Percentiles rank a stretch among this genome's conserved stretches.
Conservation (phyloP, 2,113 vertebrate species). For the Danio rerio region GRCz12tu NC_133190.1:29560501-29561000, state of each 20-base stretch:
- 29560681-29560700: slow-evolving; percentile 34
- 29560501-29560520: not conserved
- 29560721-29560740: slow-evolving; percentile 38
- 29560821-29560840: slow-evolving; percentile 65
- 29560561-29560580: slow-evolving; percentile 10
- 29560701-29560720: slow-evolving; percentile 23
- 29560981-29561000: slow-evolving; percentile 43
- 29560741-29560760: slow-evolving; percentile 43
- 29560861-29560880: slow-evolving; percentile 72
- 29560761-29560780: slow-evolving; percentile 41
- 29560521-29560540: slow-evolving; percentile 2
- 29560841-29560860: slow-evolving; percentile 78
- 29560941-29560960: slow-evolving; percentile 8
- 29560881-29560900: slow-evolving; percentile 30
- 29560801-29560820: slow-evolving; percentile 43
- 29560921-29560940: slow-evolving; percentile 31
- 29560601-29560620: slow-evolving; percentile 13
- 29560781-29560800: slow-evolving; percentile 46
- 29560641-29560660: slow-evolving; percentile 38
- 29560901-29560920: slow-evolving; percentile 13
- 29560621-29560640: slow-evolving; percentile 5
- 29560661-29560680: slow-evolving; percentile 24
- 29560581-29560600: not conserved
- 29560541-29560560: not conserved
- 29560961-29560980: slow-evolving; percentile 22